A percentile compares a stretch with the other conserved stretches of the same genome.
Evolutionary conservation across 2,797 vertebrate species (phyloP).

Genomic region (Cyclopterus lumpus): DNA sequence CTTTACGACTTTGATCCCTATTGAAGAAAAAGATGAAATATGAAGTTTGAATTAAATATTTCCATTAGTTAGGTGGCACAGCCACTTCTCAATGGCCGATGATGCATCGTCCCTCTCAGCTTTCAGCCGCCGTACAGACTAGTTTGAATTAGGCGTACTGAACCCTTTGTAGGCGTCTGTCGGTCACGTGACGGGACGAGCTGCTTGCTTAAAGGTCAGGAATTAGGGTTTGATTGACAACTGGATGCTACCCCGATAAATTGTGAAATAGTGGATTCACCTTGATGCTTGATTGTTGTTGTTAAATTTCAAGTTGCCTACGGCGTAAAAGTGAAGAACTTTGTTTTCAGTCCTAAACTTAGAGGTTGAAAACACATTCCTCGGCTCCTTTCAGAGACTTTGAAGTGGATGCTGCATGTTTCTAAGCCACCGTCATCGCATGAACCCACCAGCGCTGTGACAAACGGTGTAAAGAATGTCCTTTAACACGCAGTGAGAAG

Average conservation of each 20-base stretch:
- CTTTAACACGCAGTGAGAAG: not conserved
- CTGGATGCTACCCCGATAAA: not conserved
- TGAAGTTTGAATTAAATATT: too few relatives aligned
- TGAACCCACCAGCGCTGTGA: constrained; percentile 58
- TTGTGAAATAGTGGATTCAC: not conserved
- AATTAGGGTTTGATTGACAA: constrained; percentile 1
- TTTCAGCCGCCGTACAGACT: not conserved
- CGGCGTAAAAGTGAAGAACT: not conserved
- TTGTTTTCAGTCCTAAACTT: constrained; percentile 10
- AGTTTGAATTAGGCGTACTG: constrained; percentile 45
- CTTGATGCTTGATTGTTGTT: not conserved
- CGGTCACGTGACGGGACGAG: constrained; percentile 20
- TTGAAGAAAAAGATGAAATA: too few relatives aligned
- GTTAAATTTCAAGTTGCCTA: not conserved
- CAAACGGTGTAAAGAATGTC: constrained; percentile 31
- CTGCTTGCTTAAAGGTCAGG: constrained; percentile 19
- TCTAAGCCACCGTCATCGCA: constrained; percentile 54
- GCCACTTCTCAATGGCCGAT: not conserved
- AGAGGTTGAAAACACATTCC: constrained; percentile 26
- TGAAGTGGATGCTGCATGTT: constrained; percentile 70
- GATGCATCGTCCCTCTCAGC: not conserved
- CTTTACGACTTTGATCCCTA: too few relatives aligned
- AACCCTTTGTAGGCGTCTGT: constrained; percentile 11
- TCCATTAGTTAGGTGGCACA: not conserved
- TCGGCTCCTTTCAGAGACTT: constrained; percentile 30